Percentiles rank a stretch among this genome's conserved stretches.
These are phyloP conservation scores for Ophioderma brevispina DNA, from an alignment of 35 echinoderm and acorn worm species.

Conservation along the genomic window DNA sequence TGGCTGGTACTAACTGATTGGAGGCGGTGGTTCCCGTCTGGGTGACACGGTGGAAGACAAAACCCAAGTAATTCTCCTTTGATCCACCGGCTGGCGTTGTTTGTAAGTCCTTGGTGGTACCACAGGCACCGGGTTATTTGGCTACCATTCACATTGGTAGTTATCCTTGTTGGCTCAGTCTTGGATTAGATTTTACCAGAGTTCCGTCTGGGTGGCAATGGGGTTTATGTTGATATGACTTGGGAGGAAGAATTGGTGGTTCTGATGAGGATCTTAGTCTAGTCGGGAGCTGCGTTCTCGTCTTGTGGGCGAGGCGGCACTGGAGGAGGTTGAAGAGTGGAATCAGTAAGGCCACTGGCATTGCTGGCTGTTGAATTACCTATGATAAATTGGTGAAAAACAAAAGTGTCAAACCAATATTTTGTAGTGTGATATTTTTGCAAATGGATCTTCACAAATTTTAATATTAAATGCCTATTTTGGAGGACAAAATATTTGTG, in stretches of 20 bases:
- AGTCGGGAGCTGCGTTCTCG: slow-evolving; percentile 35
- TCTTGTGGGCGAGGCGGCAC: slow-evolving; percentile 34
- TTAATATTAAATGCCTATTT: too few species aligned
- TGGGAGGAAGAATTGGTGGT: slow-evolving; percentile 73
- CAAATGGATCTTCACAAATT: too few species aligned
- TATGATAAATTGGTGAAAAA: neutral
- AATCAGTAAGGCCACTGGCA: neutral
- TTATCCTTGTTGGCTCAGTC: neutral
- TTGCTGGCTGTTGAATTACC: neutral
- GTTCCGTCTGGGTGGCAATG: slow-evolving; percentile 64
- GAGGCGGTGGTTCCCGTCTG: slow-evolving; percentile 13
- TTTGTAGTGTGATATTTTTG: too few species aligned
- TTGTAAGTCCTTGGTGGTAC: slow-evolving; percentile 77
- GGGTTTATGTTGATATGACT: slow-evolving; percentile 52
- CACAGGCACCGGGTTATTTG: slow-evolving; percentile 31
- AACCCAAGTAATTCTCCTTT: neutral
- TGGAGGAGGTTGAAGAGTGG: slow-evolving; percentile 44
- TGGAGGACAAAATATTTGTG: too few species aligned
- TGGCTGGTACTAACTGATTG: neutral
- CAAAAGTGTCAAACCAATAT: too few species aligned
- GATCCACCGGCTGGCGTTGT: neutral
- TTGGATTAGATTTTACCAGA: neutral
- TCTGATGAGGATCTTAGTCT: neutral
- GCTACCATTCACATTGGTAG: slow-evolving; percentile 13
- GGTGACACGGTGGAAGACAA: neutral